phyloP scores from a whole-genome alignment of 2,888 invertebrate genomes.

The Sarcophaga subvicina region DNA sequence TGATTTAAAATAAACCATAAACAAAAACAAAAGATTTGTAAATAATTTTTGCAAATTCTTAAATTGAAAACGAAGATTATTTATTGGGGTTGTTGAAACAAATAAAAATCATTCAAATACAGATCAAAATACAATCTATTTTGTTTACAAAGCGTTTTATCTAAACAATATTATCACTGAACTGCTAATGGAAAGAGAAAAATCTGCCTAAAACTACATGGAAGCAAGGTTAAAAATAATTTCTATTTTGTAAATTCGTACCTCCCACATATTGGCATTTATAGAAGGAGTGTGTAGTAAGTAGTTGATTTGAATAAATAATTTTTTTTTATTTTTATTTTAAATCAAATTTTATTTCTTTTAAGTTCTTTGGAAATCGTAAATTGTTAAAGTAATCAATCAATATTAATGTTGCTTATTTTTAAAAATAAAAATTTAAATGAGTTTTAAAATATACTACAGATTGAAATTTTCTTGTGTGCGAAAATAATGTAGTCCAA shows the following conservation, averaged over 20 bases:
- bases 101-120: not conserved
- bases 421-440: not conserved
- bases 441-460: not conserved
- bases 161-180: conserved; percentile 11
- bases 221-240: not conserved
- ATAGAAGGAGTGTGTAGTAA: not conserved
- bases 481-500: too few species aligned
- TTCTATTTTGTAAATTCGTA: not conserved
- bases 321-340: not conserved
- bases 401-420: not conserved
- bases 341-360: not conserved
- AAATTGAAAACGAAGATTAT: too few species aligned
- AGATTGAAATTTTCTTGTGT: too few species aligned
- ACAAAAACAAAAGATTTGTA: not conserved
- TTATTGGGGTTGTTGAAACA: not conserved
- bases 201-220: not conserved
- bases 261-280: not conserved
- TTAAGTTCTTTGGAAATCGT: not conserved
- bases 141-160: conserved; percentile 18
- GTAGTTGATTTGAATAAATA: not conserved
- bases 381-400: not conserved
- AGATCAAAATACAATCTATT: conserved; percentile 21
- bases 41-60: conserved; percentile 25
- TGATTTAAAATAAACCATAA: conserved; percentile 1
- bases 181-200: not conserved